These are phyloP conservation scores for Neosilurus mollespiculum DNA, from an alignment of 2,797 vertebrate genomes.

Conservation along the genomic window DNA sequence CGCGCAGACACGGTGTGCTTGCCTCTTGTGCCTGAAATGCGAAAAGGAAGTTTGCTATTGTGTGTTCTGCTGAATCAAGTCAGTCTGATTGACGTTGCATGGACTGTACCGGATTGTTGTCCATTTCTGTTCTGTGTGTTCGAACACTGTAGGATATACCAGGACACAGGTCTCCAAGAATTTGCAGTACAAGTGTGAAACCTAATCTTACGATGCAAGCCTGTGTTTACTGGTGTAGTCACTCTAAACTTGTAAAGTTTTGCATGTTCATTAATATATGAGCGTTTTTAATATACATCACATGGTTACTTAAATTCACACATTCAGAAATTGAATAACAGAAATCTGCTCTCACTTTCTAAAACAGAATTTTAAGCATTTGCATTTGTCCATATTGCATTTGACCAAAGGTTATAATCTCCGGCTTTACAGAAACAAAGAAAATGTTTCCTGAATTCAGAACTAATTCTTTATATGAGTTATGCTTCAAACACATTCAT, in stretches of 20 bases:
- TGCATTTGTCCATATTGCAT: background rate
- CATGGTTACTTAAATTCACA: too few species aligned
- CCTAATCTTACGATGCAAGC: background rate
- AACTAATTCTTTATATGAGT: background rate
- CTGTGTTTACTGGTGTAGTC: background rate
- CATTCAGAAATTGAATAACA: background rate
- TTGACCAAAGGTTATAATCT: background rate
- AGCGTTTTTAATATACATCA: background rate
- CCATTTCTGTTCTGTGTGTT: background rate
- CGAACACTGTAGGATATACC: background rate
- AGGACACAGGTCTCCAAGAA: background rate
- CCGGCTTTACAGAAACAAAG: background rate
- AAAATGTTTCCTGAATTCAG: too few species aligned
- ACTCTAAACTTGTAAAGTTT: background rate
- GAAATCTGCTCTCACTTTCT: background rate
- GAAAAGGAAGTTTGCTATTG: background rate
- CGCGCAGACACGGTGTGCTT: background rate
- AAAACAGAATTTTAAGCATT: background rate
- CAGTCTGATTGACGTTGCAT: conserved; percentile 7
- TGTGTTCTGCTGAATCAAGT: background rate
- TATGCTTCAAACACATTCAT: background rate
- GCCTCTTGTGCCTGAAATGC: background rate
- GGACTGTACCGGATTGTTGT: background rate
- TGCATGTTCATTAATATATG: background rate
- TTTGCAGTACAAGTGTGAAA: background rate